phyloP scores from a whole-genome alignment of 2,797 vertebrate genomes.

The Staurois parvus region DNA sequence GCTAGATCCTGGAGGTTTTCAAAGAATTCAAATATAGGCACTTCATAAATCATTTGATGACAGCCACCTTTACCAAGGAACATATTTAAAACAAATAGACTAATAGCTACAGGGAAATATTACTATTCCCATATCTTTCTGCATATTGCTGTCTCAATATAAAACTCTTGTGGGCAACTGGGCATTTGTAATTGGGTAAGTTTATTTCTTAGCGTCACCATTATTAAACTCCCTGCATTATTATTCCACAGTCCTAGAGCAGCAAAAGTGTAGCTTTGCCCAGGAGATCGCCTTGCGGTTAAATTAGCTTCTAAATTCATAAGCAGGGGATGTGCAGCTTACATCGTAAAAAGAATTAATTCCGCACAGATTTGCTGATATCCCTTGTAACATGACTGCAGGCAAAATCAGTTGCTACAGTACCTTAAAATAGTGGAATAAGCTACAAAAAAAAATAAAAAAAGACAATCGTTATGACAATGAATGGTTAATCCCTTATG shows the following conservation, averaged over 20 bases:
- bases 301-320: conserved; percentile 21
- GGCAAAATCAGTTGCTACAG: background rate
- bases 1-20: background rate
- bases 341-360: conserved; percentile 2
- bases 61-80: background rate
- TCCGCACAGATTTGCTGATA: conserved; percentile 2
- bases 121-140: background rate
- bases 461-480: conserved; percentile 11
- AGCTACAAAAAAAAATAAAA: background rate
- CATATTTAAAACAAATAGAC: background rate
- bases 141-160: background rate
- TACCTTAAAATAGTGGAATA: conserved; percentile 16
- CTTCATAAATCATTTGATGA: background rate
- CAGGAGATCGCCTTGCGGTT: conserved; percentile 7
- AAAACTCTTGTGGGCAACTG: background rate
- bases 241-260: conserved; percentile 3
- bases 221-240: background rate
- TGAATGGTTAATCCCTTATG: conserved; percentile 34
- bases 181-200: conserved; percentile 24
- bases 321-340: background rate
- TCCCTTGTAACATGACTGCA: background rate
- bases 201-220: background rate
- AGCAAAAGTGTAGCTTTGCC: background rate
- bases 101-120: background rate
- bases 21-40: background rate